Percentiles rank a stretch among this genome's conserved stretches.
Evolutionary conservation across 2,888 invertebrate species (phyloP).

Genomic region (Xanthia togata): DNA sequence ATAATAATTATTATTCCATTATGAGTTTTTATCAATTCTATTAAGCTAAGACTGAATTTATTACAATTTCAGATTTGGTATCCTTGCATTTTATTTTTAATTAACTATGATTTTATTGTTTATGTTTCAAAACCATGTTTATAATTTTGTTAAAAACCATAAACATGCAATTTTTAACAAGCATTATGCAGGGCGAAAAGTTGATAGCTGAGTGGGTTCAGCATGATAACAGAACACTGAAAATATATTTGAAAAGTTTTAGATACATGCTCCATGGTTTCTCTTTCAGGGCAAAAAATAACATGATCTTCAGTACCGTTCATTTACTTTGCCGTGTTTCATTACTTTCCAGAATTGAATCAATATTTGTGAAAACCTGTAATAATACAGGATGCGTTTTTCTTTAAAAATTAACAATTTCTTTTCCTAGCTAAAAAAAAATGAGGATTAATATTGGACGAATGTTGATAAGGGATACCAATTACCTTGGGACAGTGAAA

Average conservation of each 20-base stretch:
- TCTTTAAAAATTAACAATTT: no score
- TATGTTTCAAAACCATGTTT: background rate
- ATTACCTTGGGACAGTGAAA: no score
- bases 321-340: no score
- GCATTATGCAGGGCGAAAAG: background rate
- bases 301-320: no score
- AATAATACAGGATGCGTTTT: no score
- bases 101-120: background rate
- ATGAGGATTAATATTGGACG: no score
- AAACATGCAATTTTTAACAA: background rate
- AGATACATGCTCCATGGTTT: no score
- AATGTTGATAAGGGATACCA: no score
- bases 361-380: no score
- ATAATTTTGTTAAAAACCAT: background rate
- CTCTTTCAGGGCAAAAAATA: no score
- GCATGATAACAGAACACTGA: background rate
- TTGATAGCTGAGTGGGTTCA: background rate
- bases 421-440: no score
- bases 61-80: slow-evolving; percentile 41
- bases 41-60: slow-evolving; percentile 44
- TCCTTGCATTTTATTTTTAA: slow-evolving; percentile 23
- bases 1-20: slow-evolving; percentile 17
- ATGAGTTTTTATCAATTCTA: slow-evolving; percentile 13
- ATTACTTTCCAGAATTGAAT: no score
- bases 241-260: background rate